Evolutionary conservation across 2,888 invertebrate species (phyloP).

Genomic region (Dastarcus helophoroides): DNA sequence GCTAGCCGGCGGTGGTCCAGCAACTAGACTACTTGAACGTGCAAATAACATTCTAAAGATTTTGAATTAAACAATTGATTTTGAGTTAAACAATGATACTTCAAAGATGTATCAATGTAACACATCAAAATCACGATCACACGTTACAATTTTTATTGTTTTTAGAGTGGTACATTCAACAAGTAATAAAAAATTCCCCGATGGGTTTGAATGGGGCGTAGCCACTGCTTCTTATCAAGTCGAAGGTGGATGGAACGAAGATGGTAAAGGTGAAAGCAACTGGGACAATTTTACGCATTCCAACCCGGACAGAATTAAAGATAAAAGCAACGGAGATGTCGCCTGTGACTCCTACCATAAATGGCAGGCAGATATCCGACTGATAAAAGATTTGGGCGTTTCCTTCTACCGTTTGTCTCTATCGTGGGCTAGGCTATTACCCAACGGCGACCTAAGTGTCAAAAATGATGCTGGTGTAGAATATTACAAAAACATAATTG

Average conservation of each 20-base stretch:
- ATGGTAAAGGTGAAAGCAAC: constrained; percentile 24
- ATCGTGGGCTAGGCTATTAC: constrained; percentile 53
- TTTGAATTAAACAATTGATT: too few species aligned
- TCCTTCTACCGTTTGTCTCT: constrained; percentile 40
- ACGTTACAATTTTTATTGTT: too few species aligned
- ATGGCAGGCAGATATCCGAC: constrained; percentile 13
- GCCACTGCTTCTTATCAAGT: constrained; percentile 16
- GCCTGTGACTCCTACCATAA: constrained; percentile 17
- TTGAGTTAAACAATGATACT: too few species aligned
- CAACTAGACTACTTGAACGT: too few species aligned
- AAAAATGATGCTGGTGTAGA: constrained; percentile 47
- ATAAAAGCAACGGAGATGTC: constrained; percentile 14
- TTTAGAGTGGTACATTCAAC: too few species aligned
- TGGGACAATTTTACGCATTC: constrained; percentile 40
- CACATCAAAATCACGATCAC: too few species aligned
- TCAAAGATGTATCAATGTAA: too few species aligned
- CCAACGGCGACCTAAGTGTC: constrained; percentile 37
- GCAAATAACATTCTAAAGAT: too few species aligned
- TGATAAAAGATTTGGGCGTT: constrained; percentile 15
- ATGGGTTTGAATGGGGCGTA: constrained; percentile 14
- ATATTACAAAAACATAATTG: constrained; percentile 54
- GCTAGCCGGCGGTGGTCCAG: too few species aligned
- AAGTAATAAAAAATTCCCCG: constrained; percentile 11
- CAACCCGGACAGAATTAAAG: constrained; percentile 25
- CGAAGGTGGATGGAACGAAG: constrained; percentile 17